Evolutionary conservation across 2,113 vertebrate species (phyloP).

Genomic region (Atlantisia rogersi): DNA sequence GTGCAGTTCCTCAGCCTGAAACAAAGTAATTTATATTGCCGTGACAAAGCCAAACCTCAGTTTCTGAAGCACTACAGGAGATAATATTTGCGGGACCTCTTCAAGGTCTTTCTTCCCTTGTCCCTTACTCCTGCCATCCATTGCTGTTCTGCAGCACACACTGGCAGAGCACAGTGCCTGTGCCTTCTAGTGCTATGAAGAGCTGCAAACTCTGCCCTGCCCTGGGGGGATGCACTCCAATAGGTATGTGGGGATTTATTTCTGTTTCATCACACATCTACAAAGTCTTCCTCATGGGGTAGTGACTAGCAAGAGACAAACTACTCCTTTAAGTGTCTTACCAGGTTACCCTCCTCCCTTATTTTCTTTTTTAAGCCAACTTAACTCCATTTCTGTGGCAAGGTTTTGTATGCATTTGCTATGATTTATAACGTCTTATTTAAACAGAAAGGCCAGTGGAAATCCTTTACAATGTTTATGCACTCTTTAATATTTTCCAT

Average conservation of each 20-base stretch:
- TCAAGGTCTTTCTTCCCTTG: neutral
- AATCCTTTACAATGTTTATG: constrained; percentile 22
- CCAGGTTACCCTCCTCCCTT: neutral
- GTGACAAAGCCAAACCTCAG: neutral
- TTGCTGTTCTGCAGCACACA: neutral
- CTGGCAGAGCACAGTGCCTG: neutral
- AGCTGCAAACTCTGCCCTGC: neutral
- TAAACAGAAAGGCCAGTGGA: neutral
- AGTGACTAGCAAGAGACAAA: neutral
- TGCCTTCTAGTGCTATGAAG: fast-evolving
- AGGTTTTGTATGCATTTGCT: neutral
- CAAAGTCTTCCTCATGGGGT: neutral
- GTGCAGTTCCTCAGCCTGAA: neutral
- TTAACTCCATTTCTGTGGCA: neutral
- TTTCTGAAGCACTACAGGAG: neutral
- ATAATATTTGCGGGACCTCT: neutral
- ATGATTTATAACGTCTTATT: neutral
- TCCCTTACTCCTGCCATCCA: neutral
- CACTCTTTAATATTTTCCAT: constrained; percentile 24
- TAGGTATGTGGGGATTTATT: neutral
- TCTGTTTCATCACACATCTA: neutral
- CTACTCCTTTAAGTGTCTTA: neutral
- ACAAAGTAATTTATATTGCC: neutral
- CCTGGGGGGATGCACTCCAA: neutral
- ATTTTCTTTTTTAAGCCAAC: neutral